Base-by-base conservation (phyloP, 2,888 invertebrate species). In the Callimorpha dominula region DNA sequence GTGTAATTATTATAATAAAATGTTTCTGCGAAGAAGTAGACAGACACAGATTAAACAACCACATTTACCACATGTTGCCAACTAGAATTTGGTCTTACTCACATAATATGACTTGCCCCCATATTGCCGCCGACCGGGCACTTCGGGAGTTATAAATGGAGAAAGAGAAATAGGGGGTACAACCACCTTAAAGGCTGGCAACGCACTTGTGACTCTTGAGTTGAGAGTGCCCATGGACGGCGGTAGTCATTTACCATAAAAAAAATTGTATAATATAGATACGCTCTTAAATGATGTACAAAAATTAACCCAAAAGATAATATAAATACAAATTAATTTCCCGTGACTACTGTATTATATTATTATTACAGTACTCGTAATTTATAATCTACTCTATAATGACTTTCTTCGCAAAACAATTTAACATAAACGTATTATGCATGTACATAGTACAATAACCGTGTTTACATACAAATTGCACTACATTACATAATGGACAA, bases 381-480 rank as follows among this genome's bases (percentile, higher is more conserved):
- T n/a, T 5, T 67, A 12, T 14, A 43, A 54, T 20, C 12, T 11
- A 42, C 67, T 67, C 42, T 1, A 54, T 42, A 57, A 12, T 42
- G n/a, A 54, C 67, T 67, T 67, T 54, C 52, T 54, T 40, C 42
- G 31, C 66, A 67, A 31, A 14, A 31, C 31, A 60, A 67, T 43
- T 67, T 40, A n/a, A 67, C n/a, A 57, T 67, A 17, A 7, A 52
- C 42, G 9, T n/a, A 8, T 42, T 54, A n/a, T 43, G 54, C 7
- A 42, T 11, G 64, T 40, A 63, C 68, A 71, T 17, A 40, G 49
- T 9, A 40, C 49, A 65, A 46, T 15, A 65, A 69, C 46, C 50
- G 17, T 74, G 49, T 72, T 70, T 68, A 71, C 43, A 52, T 46
- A 71, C 40, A 54, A 54, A 67, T 70, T 71, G 62, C 17, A 72